Evolutionary conservation across 1,140 invertebrate species (phyloP), one percentile per base, ranked within the genome.

Genomic region (Eumeta japonica): DNA sequence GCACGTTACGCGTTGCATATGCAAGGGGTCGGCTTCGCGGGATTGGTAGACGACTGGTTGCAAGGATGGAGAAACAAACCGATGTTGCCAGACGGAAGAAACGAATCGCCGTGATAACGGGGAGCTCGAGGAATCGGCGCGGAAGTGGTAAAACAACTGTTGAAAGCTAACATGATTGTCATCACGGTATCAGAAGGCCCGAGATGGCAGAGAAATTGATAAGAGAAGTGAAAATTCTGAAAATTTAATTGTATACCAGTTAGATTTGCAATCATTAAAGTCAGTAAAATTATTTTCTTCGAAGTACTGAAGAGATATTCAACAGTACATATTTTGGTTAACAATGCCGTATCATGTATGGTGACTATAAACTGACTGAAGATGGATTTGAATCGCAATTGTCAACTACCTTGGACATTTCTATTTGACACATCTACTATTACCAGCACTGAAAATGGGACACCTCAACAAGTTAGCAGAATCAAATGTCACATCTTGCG

Each of bases 391-490:
- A 94, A 65, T 82, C 82, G 14, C 91, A 94, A 55, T 86, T 92
- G 83, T 88, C 1, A 94, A 95, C 63, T 92, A 93, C 60, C 72
- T 94, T 41, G 85, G 89, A 10, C 93, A 96, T 61, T 95, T 94
- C 70, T 77, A 93, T 46, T 72, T 97, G 35, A 91, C 88, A 10
- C 84, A 91, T 54, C 66, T 92, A 41, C 71, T 97, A n/a, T 61
- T 94, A 55, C 87, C 89, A 28, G 68, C 82, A 41, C 55, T 94
- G 29, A 81, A 83, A 55, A 79, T n/a, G 82, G 83, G 2, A 55
- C 63, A 19, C 43, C 54, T 16, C 48, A 61, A 15, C 72, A 79
- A 12, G 78, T 77, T 19, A 75, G 88, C 10, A 80, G 93, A 56
- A 81, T 97, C 17, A 81, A 94, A 94, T 76, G 87, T 97, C 1